A percentile compares a stretch with the other conserved stretches of the same genome.
Evolutionary conservation across 2,113 vertebrate genomes (phyloP).

Genomic region (Cottus gobio): DNA sequence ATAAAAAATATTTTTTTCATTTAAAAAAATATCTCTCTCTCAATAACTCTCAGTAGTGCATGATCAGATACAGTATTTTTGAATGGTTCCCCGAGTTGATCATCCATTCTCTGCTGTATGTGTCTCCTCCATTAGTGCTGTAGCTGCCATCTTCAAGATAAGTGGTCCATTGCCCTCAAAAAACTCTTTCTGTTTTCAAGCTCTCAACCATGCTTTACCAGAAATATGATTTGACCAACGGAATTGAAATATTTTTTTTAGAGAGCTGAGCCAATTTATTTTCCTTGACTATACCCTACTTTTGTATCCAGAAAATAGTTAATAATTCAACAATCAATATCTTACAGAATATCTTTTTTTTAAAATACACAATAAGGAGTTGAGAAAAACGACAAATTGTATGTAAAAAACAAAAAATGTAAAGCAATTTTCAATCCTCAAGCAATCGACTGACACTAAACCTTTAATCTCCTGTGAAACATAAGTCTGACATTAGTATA

Average conservation of each 20-base stretch:
- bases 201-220: background rate
- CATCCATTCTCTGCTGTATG: constrained; percentile 12
- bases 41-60: no score
- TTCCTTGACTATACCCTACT: background rate
- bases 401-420: no score
- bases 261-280: background rate
- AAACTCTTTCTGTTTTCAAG: constrained; percentile 13
- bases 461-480: background rate
- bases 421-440: background rate
- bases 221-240: background rate
- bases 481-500: background rate
- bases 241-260: background rate
- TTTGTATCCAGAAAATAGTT: background rate
- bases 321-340: background rate
- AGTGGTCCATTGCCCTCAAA: constrained; percentile 1
- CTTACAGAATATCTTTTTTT: background rate
- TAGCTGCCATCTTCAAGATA: constrained; percentile 13
- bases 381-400: no score
- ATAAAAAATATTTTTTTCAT: no score
- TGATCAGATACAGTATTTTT: constrained; percentile 1
- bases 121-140: constrained; percentile 6
- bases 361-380: background rate
- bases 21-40: no score
- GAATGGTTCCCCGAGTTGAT: constrained; percentile 4
- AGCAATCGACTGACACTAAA: background rate